Percentiles rank a stretch among this genome's conserved stretches.
Evolutionary conservation across 1,140 invertebrate species (phyloP).

Genomic region (Drosophila willistoni): DNA sequence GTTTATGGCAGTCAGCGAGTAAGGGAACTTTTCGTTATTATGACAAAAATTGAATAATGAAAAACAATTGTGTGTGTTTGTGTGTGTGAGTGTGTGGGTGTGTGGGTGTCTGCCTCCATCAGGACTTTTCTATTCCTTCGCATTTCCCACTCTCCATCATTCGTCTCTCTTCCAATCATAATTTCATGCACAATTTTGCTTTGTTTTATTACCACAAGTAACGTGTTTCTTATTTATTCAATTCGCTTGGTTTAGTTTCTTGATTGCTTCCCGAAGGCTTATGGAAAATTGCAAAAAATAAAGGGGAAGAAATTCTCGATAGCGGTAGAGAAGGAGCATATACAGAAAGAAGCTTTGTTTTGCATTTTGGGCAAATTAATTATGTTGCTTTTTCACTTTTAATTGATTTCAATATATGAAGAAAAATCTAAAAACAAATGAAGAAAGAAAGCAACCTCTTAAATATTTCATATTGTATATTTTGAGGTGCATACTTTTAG

Average conservation of each 20-base stretch:
- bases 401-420: conserved; percentile 4
- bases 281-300: conserved; percentile 13
- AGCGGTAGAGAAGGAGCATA: neutral
- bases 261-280: conserved; percentile 65
- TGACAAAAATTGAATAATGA: conserved; percentile 80
- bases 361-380: neutral
- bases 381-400: conserved; percentile 11
- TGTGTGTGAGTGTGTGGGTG: conserved; percentile 70
- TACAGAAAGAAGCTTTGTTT: conserved; percentile 4
- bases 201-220: conserved; percentile 66
- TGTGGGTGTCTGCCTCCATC: conserved; percentile 34
- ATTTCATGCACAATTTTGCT: conserved; percentile 80
- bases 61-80: conserved; percentile 77
- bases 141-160: neutral
- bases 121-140: conserved; percentile 14
- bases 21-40: conserved; percentile 59
- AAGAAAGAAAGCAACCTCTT: neutral
- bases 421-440: neutral
- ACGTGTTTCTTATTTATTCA: conserved; percentile 77
- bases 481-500: conserved; percentile 56
- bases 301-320: neutral
- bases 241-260: conserved; percentile 79
- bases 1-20: conserved; percentile 22
- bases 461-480: conserved; percentile 18
- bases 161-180: conserved; percentile 50